phyloP scores from a whole-genome alignment of 2,888 invertebrate genomes.

The Ennomos quercinarius region DNA sequence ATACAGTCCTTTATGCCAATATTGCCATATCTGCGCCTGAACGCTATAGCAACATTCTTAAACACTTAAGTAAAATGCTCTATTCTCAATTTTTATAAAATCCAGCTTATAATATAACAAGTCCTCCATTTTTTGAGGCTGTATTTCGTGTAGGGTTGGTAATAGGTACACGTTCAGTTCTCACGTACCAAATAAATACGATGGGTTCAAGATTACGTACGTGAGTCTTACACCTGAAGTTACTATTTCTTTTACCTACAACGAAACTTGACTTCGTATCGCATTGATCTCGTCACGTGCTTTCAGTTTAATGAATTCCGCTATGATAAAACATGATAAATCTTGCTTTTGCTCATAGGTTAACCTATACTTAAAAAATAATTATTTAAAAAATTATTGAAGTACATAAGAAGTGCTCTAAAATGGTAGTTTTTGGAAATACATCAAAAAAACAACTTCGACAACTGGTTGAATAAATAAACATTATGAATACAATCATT shows the following conservation, averaged over 20 bases:
- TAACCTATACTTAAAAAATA: too few relatives aligned
- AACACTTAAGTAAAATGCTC: conserved; percentile 44
- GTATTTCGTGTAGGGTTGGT: conserved; percentile 58
- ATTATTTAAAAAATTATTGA: too few relatives aligned
- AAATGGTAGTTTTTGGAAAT: too few relatives aligned
- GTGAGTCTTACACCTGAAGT: conserved; percentile 69
- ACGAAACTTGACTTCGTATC: conserved; percentile 63
- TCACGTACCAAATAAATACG: too few relatives aligned
- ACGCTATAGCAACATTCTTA: conserved; percentile 54
- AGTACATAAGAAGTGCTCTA: too few relatives aligned
- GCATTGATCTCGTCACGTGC: conserved; percentile 65
- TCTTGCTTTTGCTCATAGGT: conserved; percentile 65
- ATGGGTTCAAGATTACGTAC: conserved; percentile 48
- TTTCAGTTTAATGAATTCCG: conserved; percentile 70
- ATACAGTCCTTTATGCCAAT: conserved; percentile 47
- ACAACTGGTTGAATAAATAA: conserved; percentile 18
- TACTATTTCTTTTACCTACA: conserved; percentile 56
- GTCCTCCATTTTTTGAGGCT: conserved; percentile 54
- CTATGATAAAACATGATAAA: conserved; percentile 61
- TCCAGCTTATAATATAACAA: conserved; percentile 39
- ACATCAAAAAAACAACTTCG: conserved; percentile 9
- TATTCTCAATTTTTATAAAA: conserved; percentile 44
- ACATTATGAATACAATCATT: conserved; percentile 5
- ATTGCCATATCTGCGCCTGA: conserved; percentile 56
- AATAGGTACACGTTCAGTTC: conserved; percentile 12